These are phyloP conservation scores for Phymastichus coffea DNA, from an alignment of 1,140 invertebrate genomes.

Conservation along the genomic window DNA sequence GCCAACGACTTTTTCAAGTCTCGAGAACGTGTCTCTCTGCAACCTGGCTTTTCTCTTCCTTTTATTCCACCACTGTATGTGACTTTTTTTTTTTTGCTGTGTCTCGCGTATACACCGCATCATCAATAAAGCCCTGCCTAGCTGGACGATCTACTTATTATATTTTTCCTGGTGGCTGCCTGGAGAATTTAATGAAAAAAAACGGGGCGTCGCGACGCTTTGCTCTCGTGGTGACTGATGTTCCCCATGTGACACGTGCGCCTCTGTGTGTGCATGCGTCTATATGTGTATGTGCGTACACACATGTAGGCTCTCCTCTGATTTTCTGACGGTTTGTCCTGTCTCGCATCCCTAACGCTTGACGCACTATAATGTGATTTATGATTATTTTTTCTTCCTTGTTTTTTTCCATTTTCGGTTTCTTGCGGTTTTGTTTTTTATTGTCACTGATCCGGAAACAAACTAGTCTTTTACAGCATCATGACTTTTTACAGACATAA, in stretches of 20 bases:
- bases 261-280: too few relatives aligned
- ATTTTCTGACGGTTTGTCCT: conserved; percentile 6
- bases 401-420: too few relatives aligned
- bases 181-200: conserved; percentile 25
- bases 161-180: background rate
- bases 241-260: background rate
- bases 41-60: background rate
- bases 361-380: conserved; percentile 6
- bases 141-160: conserved; percentile 14
- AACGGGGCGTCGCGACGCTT: conserved; percentile 1
- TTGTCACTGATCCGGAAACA: too few relatives aligned
- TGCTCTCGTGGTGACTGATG: conserved; percentile 13
- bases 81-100: too few relatives aligned
- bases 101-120: too few relatives aligned
- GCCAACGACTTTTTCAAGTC: too few relatives aligned
- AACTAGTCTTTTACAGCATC: too few relatives aligned
- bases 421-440: too few relatives aligned
- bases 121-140: conserved; percentile 20
- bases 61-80: conserved; percentile 3
- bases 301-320: background rate
- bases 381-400: background rate
- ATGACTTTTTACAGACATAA: too few relatives aligned
- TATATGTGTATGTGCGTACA: background rate
- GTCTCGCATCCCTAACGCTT: background rate
- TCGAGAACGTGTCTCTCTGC: background rate